Conservation (phyloP, 2,797 vertebrate species). For the Sarcophilus harrisii region DNA sequence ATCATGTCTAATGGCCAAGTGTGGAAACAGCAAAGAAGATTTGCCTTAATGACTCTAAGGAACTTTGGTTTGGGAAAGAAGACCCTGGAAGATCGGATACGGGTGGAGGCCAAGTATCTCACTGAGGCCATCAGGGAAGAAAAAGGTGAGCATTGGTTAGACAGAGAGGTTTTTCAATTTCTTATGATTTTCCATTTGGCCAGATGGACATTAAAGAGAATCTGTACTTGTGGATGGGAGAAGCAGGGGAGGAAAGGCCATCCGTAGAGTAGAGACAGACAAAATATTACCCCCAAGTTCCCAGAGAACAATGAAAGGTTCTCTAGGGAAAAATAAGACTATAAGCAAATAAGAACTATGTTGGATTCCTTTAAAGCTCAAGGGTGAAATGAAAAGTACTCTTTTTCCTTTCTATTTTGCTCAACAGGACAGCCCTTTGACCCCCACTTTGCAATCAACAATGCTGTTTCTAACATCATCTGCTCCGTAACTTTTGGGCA, state of each 20-base stretch:
- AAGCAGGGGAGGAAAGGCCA: too few species aligned
- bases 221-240: too few species aligned
- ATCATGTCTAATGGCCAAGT: conserved; percentile 72
- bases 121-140: conserved; percentile 73
- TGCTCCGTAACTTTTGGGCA: conserved; percentile 85
- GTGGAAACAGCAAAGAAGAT: conserved; percentile 88
- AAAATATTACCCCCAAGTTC: too few species aligned
- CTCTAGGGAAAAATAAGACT: neutral
- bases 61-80: conserved; percentile 88
- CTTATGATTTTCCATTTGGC: neutral
- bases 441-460: conserved; percentile 84
- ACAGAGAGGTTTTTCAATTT: neutral
- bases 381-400: neutral
- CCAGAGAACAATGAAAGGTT: too few species aligned
- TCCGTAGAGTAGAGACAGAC: too few species aligned
- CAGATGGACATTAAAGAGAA: neutral
- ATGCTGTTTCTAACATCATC: conserved; percentile 86
- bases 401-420: neutral
- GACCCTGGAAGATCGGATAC: conserved; percentile 84
- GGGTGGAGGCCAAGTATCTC: conserved; percentile 81
- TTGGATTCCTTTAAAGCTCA: neutral
- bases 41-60: conserved; percentile 82
- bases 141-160: conserved; percentile 79
- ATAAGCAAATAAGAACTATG: neutral
- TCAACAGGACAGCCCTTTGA: conserved; percentile 84